Percentiles rank a stretch among this genome's conserved stretches.
Evolutionary conservation across 2,113 vertebrate genomes (phyloP).

Genomic region (Hoplias malabaricus): DNA sequence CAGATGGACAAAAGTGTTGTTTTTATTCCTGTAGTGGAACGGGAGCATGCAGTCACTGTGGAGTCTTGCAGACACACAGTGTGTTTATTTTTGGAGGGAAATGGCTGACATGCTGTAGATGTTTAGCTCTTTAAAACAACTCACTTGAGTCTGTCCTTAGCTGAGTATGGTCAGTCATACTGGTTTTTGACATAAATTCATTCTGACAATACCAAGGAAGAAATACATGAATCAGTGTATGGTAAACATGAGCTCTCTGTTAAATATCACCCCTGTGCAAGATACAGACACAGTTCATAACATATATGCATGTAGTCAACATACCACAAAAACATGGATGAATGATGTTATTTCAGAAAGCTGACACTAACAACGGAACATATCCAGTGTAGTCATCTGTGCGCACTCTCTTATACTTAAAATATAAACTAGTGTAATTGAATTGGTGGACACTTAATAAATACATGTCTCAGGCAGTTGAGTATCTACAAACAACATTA

Average conservation of each 20-base stretch:
- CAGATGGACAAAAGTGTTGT: constrained; percentile 18
- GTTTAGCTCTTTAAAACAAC: constrained; percentile 40
- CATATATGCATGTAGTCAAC: constrained; percentile 33
- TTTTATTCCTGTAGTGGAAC: constrained; percentile 26
- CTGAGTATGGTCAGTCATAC: constrained; percentile 2
- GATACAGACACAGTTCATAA: no score
- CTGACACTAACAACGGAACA: constrained; percentile 13
- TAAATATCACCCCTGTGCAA: constrained; percentile 3
- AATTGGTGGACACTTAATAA: neutral
- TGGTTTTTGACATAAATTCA: constrained; percentile 41
- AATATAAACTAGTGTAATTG: neutral
- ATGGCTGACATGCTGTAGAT: constrained; percentile 40
- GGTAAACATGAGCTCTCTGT: constrained; percentile 37
- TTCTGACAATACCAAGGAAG: constrained; percentile 34
- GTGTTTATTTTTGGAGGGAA: constrained; percentile 48
- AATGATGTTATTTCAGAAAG: constrained; percentile 13
- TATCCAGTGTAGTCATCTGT: neutral
- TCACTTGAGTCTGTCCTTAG: constrained; percentile 29
- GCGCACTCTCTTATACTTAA: neutral
- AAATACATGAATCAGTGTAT: constrained; percentile 49
- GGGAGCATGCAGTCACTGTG: constrained; percentile 4
- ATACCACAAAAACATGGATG: constrained; percentile 23
- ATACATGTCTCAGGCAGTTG: neutral
- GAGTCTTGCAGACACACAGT: constrained; percentile 3
- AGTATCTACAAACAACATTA: no score